A percentile compares a stretch with the other conserved stretches of the same genome.
phyloP scores from a whole-genome alignment of 2,113 vertebrate genomes.

The Gallinago jamesoni region DNA sequence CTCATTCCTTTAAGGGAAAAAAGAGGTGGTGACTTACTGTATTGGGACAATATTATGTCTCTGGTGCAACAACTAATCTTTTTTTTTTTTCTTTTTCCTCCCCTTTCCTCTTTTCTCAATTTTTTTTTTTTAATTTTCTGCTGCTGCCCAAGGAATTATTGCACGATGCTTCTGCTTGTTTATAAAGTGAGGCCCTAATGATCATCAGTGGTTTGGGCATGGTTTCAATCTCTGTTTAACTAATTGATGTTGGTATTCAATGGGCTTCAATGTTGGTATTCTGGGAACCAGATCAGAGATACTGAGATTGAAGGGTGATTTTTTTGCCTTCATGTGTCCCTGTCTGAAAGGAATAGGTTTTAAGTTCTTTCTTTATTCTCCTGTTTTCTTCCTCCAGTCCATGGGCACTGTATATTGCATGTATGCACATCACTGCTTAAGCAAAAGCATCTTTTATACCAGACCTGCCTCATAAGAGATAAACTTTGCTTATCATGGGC shows the following conservation, averaged over 20 bases:
- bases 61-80: neutral
- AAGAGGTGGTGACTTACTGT: constrained; percentile 18
- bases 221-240: constrained; percentile 25
- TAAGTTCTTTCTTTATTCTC: neutral
- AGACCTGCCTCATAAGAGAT: constrained; percentile 63
- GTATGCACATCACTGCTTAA: neutral
- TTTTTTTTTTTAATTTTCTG: constrained; percentile 22
- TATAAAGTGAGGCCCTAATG: constrained; percentile 47
- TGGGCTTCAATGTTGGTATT: constrained; percentile 18
- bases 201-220: constrained; percentile 31
- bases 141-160: constrained; percentile 50
- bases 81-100: neutral
- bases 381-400: neutral
- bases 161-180: constrained; percentile 28
- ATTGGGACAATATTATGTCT: neutral
- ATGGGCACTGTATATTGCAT: constrained; percentile 44
- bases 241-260: constrained; percentile 15
- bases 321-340: constrained; percentile 9
- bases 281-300: neutral
- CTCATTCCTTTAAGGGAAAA: neutral
- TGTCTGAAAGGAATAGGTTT: neutral
- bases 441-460: constrained; percentile 40
- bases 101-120: neutral
- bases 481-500: neutral
- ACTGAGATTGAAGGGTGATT: constrained; percentile 31